These are phyloP conservation scores for Ormyrus pomaceus DNA, from an alignment of 2,888 invertebrate species.

Conservation along the genomic window DNA sequence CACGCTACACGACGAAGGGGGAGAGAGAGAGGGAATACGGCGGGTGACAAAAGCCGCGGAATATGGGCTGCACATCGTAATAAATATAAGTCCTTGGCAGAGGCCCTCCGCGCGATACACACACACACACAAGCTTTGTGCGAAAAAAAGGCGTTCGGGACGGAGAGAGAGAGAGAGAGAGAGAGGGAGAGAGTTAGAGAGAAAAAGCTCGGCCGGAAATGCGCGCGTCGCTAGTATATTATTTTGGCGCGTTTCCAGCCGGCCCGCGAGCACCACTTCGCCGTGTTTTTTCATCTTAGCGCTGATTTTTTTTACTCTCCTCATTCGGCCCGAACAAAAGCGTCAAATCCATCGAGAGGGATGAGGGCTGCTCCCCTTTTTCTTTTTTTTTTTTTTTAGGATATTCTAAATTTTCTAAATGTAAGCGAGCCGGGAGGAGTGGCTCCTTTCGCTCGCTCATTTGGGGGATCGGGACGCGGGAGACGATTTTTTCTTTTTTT, in stretches of 20 bases:
- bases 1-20: slow-evolving; percentile 18
- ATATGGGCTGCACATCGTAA: slow-evolving; percentile 43
- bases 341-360: slow-evolving; percentile 17
- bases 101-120: slow-evolving; percentile 21
- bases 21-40: neutral
- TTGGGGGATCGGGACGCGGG: slow-evolving; percentile 31
- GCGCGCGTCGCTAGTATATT: slow-evolving; percentile 72
- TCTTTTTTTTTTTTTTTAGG: slow-evolving; percentile 25
- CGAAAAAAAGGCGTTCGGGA: slow-evolving; percentile 21
- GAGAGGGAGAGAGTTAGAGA: slow-evolving; percentile 4
- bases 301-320: slow-evolving; percentile 62
- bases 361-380: neutral
- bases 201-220: slow-evolving; percentile 51
- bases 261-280: slow-evolving; percentile 73
- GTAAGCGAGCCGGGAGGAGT: slow-evolving; percentile 15
- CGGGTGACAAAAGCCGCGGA: slow-evolving; percentile 3
- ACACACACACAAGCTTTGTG: slow-evolving; percentile 40
- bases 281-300: slow-evolving; percentile 73
- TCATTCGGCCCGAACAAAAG: slow-evolving; percentile 64
- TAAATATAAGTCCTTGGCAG: slow-evolving; percentile 56
- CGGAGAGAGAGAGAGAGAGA: slow-evolving; percentile 18
- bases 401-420: slow-evolving; percentile 41
- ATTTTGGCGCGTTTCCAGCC: slow-evolving; percentile 74
- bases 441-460: slow-evolving; percentile 25
- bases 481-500: neutral